Base-by-base conservation (phyloP, 2,113 vertebrate genomes). In the Otus sunia region DNA sequence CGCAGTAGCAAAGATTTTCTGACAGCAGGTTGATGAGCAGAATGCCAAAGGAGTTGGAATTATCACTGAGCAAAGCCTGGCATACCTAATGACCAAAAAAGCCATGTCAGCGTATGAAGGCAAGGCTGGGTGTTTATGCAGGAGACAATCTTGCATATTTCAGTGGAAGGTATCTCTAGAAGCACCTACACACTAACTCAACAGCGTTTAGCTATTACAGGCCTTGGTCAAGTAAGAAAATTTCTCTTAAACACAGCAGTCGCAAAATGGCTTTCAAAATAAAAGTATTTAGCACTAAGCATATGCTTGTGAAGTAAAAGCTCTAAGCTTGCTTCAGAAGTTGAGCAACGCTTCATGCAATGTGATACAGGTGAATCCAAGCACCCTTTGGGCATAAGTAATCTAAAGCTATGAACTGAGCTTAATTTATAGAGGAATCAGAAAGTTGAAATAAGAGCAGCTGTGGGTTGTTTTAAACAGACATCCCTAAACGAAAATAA, bases 21-120 rank as follows among this genome's bases (percentile, higher is more conserved):
- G 93, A 53, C 39, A 94, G 95, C 92, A 84, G 67, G 37, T 83
- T 80, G 87, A 94, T 71, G n/a, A 95, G 75, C 59, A 94, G 79
- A 81, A 94, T 64, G 86, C 91, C 92, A 94, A 59, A 94, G 86
- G 80, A 91, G 66, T 16, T 92, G 75, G 56, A 94, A 60, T 60
- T 86, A 69, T 3, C 52, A 32, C 84, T 75, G 89, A 92, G 92
- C 32, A 0, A 80, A 92, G 73, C 67, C 81, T 94, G 69, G 73
- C 77, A 79, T 37, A 94, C 18, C 84, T 82, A 55, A 87, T 85
- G 77, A 87, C 53, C 45, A 34, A 85, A 86, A 89, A 90, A 92
- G 96, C 89, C 77, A 90, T 77, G 71, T 82, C 91, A 96, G 97
- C 84, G 45, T 11, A 78, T 25, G 85, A 64, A 91, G 83, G 91